These are phyloP conservation scores for Spatula versicolor DNA, from an alignment of 2,797 vertebrate species.

Conservation along the genomic window DNA sequence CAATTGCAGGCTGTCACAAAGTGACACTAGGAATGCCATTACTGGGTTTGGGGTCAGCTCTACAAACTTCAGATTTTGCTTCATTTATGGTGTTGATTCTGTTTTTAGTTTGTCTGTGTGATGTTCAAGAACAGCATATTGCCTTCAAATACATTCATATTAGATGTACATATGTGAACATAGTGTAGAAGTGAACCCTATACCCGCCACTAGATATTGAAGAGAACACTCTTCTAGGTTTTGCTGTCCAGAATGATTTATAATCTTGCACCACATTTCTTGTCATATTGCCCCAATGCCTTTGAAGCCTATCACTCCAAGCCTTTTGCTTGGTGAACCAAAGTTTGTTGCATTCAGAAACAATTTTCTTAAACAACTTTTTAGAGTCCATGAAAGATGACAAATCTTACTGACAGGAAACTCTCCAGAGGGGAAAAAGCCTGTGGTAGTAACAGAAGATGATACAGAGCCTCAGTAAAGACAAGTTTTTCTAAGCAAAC, in stretches of 20 bases:
- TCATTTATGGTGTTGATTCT: not conserved
- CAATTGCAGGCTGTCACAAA: not conserved
- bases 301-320: not conserved
- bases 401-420: not conserved
- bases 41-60: rapidly evolving
- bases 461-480: not conserved
- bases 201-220: not conserved
- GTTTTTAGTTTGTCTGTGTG: not conserved
- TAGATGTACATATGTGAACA: not conserved
- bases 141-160: not conserved
- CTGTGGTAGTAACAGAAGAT: not conserved
- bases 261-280: not conserved
- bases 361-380: not conserved
- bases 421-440: not conserved
- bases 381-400: not conserved
- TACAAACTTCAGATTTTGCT: not conserved
- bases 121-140: not conserved
- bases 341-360: not conserved
- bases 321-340: not conserved
- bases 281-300: not conserved
- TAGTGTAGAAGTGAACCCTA: not conserved
- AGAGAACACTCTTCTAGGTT: not conserved
- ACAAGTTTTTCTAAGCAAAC: not conserved
- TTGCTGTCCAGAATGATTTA: not conserved
- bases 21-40: rapidly evolving